phyloP scores from a whole-genome alignment of 2,113 vertebrate genomes.

The Brachionichthys hirsutus region DNA sequence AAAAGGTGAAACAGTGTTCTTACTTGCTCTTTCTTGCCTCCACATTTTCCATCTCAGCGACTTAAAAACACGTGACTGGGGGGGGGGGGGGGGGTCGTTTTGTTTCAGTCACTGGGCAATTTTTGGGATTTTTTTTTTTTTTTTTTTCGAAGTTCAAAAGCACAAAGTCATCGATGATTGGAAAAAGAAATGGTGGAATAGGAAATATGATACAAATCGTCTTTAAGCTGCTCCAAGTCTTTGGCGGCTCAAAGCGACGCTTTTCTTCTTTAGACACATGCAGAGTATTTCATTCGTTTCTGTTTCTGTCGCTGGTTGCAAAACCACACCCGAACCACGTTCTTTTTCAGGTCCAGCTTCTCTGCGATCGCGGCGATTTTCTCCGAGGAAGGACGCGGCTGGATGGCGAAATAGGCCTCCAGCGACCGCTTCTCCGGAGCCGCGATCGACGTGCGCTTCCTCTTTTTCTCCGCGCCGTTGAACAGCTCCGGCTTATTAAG shows the following conservation, averaged over 20 bases:
- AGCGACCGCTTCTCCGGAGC: slow-evolving; percentile 96
- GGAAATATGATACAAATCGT: slow-evolving; percentile 82
- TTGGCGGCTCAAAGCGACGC: slow-evolving; percentile 46
- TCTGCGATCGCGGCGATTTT: slow-evolving; percentile 98
- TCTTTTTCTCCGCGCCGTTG: slow-evolving; percentile 94
- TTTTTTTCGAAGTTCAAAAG: slow-evolving; percentile 66
- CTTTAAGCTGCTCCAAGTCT: slow-evolving; percentile 75
- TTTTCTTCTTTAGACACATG: slow-evolving; percentile 82
- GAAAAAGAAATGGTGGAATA: slow-evolving; percentile 61
- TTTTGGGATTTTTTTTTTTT: slow-evolving; percentile 51
- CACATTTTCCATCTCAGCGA: slow-evolving; percentile 71
- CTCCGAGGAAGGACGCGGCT: slow-evolving; percentile 95
- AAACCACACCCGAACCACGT: slow-evolving; percentile 98
- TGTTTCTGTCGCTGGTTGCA: slow-evolving; percentile 99
- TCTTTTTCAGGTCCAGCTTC: slow-evolving; percentile 98
- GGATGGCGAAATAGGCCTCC: slow-evolving; percentile 97
- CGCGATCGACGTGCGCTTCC: slow-evolving; percentile 96
- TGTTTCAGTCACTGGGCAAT: slow-evolving; percentile 72
- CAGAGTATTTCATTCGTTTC: slow-evolving; percentile 99
- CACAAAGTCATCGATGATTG: slow-evolving; percentile 78
- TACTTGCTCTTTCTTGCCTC: slow-evolving; percentile 87
- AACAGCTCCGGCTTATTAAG: slow-evolving; percentile 97
- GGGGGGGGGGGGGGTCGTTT: not conserved
- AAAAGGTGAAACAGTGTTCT: slow-evolving; percentile 82
- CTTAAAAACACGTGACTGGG: slow-evolving; percentile 64